Conservation (phyloP, 2,797 vertebrate genomes). For the Pterois miles region DNA sequence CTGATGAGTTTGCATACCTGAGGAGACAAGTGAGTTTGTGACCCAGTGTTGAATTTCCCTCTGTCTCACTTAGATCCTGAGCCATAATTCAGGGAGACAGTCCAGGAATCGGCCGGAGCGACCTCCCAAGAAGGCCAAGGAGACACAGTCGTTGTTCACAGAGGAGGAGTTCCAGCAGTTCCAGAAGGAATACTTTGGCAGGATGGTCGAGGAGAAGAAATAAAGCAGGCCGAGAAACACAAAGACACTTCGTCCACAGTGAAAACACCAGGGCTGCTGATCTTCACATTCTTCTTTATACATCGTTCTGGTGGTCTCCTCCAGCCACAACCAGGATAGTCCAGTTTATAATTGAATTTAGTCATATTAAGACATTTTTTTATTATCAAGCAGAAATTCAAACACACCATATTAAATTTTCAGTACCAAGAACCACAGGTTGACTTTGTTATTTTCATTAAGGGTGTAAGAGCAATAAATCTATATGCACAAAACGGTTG, state of each 20-base stretch:
- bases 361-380: not conserved
- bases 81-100: constrained; percentile 71
- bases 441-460: not conserved
- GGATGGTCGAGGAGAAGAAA: constrained; percentile 59
- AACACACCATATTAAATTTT: not conserved
- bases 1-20: too few relatives aligned
- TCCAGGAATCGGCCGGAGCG: constrained; percentile 60
- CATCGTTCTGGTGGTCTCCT: not conserved
- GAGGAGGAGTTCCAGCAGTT: constrained; percentile 84
- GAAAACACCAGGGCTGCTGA: not conserved
- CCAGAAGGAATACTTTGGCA: constrained; percentile 85
- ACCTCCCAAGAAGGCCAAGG: constrained; percentile 34
- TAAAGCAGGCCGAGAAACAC: not conserved
- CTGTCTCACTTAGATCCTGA: constrained; percentile 66
- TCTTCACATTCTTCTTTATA: not conserved
- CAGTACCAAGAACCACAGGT: not conserved
- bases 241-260: not conserved
- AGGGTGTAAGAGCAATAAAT: not conserved
- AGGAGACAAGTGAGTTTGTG: too few relatives aligned
- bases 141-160: constrained; percentile 76
- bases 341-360: not conserved
- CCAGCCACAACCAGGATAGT: not conserved
- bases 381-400: not conserved
- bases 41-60: not conserved
- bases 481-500: not conserved